Conservation (phyloP, 2,797 vertebrate species). For the Pteropus rufus region DNA sequence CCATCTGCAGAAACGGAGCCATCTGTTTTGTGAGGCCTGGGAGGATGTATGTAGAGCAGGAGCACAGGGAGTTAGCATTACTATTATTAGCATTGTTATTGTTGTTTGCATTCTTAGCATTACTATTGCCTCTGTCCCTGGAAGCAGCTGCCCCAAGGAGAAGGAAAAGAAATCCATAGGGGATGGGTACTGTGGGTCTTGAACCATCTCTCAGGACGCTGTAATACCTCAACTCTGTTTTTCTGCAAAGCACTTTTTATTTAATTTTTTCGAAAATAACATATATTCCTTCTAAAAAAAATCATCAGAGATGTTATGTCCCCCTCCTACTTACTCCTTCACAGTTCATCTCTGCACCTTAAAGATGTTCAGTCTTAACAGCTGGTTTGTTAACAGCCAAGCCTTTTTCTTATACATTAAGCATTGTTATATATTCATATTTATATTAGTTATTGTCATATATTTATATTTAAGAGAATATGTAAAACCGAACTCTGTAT, state of each 20-base stretch:
- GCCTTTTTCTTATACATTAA: neutral
- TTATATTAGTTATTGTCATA: neutral
- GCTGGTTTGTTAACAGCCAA: neutral
- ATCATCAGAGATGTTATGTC: neutral
- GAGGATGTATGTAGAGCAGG: neutral
- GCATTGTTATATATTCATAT: neutral
- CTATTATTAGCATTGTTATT: neutral
- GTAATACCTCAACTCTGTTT: neutral
- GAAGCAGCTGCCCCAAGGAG: neutral
- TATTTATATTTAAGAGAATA: neutral
- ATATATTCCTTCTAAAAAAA: neutral
- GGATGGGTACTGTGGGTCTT: neutral
- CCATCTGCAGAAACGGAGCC: neutral
- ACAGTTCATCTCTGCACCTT: neutral
- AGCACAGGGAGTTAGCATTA: neutral
- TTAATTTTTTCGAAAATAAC: neutral
- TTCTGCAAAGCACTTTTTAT: neutral
- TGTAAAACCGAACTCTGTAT: neutral
- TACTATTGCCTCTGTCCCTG: neutral
- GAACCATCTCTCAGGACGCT: neutral
- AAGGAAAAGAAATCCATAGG: neutral
- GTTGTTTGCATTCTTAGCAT: no score
- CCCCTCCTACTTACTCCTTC: neutral
- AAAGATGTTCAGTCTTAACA: neutral
- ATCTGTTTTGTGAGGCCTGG: fast-evolving